Conservation (phyloP, 2,797 vertebrate species). For the Enteromius radiatus region DNA sequence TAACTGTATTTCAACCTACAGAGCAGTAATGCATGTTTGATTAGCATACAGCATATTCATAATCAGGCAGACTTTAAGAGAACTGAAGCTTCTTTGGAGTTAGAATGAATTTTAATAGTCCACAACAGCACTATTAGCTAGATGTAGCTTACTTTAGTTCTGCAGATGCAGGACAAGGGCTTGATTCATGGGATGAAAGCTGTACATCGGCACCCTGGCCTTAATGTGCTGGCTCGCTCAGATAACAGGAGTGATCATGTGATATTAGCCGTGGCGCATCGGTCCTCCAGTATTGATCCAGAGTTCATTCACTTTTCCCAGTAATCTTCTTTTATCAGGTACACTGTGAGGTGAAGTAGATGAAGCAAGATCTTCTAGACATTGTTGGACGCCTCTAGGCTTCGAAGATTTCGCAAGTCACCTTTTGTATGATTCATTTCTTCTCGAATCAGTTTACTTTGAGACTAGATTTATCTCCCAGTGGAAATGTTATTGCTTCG, state of each 20-base stretch:
- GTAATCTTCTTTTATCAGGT: slow-evolving; percentile 20
- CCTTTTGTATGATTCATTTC: not conserved
- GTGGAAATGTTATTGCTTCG: not conserved
- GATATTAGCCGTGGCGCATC: not conserved
- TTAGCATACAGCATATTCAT: slow-evolving; percentile 3
- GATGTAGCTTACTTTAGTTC: not conserved
- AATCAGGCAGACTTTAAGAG: not conserved
- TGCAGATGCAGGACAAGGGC: not conserved
- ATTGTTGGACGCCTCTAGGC: not conserved
- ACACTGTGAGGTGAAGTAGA: not conserved
- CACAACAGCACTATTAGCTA: not conserved
- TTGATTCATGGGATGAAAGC: slow-evolving; percentile 25
- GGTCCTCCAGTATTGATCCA: not conserved
- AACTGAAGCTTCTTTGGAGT: not conserved
- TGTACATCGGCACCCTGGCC: not conserved
- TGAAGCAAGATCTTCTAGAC: slow-evolving; percentile 4
- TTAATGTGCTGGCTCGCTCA: slow-evolving; percentile 12
- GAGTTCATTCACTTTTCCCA: not conserved
- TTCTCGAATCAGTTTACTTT: not conserved
- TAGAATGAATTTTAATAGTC: not conserved
- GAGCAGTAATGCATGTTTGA: not conserved
- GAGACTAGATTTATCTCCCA: not conserved
- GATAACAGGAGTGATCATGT: slow-evolving; percentile 27
- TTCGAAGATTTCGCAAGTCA: not conserved
- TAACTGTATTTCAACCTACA: not conserved